phyloP scores from a whole-genome alignment of 1,140 invertebrate genomes.

The Pinna nobilis region DNA sequence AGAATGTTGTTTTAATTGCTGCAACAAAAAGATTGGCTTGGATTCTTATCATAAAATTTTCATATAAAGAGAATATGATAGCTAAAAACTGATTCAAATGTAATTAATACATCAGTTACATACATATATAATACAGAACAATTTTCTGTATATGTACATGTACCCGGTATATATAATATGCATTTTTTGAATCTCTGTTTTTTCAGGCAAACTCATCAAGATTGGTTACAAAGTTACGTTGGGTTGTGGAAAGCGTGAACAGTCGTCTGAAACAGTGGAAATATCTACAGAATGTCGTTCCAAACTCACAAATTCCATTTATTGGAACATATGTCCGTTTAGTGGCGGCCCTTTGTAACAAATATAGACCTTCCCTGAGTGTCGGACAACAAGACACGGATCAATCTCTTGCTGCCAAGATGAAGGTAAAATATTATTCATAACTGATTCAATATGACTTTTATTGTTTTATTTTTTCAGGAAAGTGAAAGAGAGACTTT shows the following conservation, averaged over 20 bases:
- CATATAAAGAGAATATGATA: no score
- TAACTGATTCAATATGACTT: not conserved
- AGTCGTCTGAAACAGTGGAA: conserved; percentile 27
- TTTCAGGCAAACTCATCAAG: conserved; percentile 15
- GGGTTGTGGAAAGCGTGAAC: conserved; percentile 34
- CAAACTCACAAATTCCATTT: conserved; percentile 34
- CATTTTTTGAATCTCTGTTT: no score
- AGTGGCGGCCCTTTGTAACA: conserved; percentile 26
- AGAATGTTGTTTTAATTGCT: no score
- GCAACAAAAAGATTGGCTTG: no score
- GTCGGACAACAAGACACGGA: not conserved
- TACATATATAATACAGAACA: no score
- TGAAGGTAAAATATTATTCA: conserved; percentile 11
- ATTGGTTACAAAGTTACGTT: conserved; percentile 25
- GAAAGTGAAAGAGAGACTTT: not conserved
- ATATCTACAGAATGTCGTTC: conserved; percentile 28
- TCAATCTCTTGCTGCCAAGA: conserved; percentile 20
- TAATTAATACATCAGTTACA: no score
- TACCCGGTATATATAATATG: no score
- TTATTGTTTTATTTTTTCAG: not conserved
- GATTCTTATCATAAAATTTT: no score
- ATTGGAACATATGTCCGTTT: conserved; percentile 24
- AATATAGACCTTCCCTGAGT: conserved; percentile 12
- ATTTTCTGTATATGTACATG: no score
- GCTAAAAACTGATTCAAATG: no score